phyloP scores from a whole-genome alignment of 2,113 vertebrate species.

The Heliornis fulica region DNA sequence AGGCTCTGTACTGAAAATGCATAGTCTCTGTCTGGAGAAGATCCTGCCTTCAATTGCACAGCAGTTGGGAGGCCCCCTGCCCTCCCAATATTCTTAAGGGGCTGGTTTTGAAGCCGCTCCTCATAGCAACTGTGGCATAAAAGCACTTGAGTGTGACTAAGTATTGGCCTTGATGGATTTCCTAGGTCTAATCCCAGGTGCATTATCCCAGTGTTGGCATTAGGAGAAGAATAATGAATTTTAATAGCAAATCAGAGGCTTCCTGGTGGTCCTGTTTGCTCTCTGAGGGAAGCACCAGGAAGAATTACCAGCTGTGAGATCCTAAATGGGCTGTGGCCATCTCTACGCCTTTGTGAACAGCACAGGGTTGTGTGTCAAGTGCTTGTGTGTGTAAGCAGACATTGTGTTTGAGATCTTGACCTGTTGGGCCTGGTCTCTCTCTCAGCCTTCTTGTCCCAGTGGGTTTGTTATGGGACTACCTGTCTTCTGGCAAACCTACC shows the following conservation, averaged over 20 bases:
- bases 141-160: conserved; percentile 41
- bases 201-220: neutral
- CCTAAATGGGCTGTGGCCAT: neutral
- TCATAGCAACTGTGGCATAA: conserved; percentile 2
- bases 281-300: neutral
- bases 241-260: neutral
- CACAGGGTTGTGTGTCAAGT: neutral
- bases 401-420: neutral
- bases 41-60: neutral
- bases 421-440: neutral
- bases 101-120: neutral
- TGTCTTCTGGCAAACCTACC: neutral
- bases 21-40: neutral
- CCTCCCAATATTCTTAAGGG: neutral
- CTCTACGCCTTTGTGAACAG: neutral
- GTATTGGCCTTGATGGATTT: conserved; percentile 41
- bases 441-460: neutral
- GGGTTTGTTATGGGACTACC: neutral
- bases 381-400: neutral
- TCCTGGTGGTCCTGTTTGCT: neutral
- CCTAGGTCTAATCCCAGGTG: neutral
- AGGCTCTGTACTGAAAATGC: neutral
- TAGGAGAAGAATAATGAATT: conserved; percentile 7
- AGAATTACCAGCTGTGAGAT: neutral
- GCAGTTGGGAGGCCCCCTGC: neutral